Conservation (phyloP, 2,797 vertebrate species). For the Dryobates pubescens region DNA sequence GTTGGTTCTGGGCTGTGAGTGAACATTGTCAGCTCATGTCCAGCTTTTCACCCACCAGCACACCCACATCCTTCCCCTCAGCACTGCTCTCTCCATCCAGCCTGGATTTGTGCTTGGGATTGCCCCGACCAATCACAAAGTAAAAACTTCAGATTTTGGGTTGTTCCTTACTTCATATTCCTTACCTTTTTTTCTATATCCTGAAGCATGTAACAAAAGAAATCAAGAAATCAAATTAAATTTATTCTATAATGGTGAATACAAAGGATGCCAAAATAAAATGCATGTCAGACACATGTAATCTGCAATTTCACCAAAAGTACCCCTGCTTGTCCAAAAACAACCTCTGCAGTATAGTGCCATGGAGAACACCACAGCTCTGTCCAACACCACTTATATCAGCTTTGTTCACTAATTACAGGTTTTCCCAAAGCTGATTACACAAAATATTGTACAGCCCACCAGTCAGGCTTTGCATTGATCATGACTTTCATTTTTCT, state of each 20-base stretch:
- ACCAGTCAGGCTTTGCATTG: accelerated
- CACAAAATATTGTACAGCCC: not conserved
- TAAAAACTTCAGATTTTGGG: not conserved
- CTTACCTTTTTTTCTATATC: constrained; percentile 87
- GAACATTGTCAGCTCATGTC: too few species aligned
- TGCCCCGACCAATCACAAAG: not conserved
- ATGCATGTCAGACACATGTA: not conserved
- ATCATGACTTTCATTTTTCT: not conserved
- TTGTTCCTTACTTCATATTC: not conserved
- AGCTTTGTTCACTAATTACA: not conserved
- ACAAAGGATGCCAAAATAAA: not conserved
- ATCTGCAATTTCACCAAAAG: not conserved
- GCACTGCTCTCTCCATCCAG: too few species aligned
- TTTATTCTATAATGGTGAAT: not conserved
- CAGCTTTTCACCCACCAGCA: too few species aligned
- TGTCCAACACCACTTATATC: not conserved
- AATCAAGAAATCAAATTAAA: not conserved
- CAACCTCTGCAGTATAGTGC: not conserved
- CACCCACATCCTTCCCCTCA: too few species aligned
- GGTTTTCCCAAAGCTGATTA: not conserved
- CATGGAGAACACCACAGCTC: not conserved
- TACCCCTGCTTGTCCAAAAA: not conserved
- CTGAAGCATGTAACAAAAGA: constrained; percentile 78
- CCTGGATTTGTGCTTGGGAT: too few species aligned
- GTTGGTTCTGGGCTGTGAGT: too few species aligned